Base-by-base conservation (phyloP, 2,113 vertebrate species). In the Scopus umbretta region DNA sequence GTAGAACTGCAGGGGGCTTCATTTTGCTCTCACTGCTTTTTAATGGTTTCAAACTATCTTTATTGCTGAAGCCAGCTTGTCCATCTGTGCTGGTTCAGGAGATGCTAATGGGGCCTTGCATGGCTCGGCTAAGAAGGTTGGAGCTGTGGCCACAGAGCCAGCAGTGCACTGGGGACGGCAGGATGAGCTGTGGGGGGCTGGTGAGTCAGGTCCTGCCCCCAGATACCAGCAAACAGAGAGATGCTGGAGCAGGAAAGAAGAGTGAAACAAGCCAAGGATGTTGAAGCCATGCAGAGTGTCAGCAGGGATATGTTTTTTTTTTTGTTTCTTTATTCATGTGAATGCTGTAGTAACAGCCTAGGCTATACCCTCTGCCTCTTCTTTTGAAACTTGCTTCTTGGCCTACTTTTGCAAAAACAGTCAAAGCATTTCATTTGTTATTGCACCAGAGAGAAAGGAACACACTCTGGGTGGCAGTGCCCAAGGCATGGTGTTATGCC, bases 141-240 rank as follows among this genome's bases (percentile, higher is more conserved):
- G 0, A 3, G 85, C 58, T 61, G 3, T 0, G 52, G 61, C 40
- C 17, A 20, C 0, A 0, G 43, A 71, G 29, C 40, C 85, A 61
- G 21, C 11, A 5, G 49, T 2, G 9, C 29, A 1, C 7, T 42
- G 62, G 43, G 52, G 23, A 25, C 25, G 47, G 61, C 78, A 87
- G 56, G 17, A 49, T 40, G 36, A 52, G 71, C 34, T 49, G n/a
- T 18, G 27, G 5, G 6, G 32, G 11, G 14, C 47, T 84, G n/a
- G 42, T 22, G 65, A 42, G 20, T 21, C 55, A 43, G 38, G 7
- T 73, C 25, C 72, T 88, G 49, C 25, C 67, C 65, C 59, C 45
- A 56, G 10, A 17, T 11, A 56, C 18, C 34, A 49, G 61, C 47
- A 66, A 75, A 56, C 6, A n/a, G 52, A 45, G 55, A 65, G 40